A percentile compares a stretch with the other conserved stretches of the same genome.
phyloP scores from a whole-genome alignment of 2,797 vertebrate genomes.

The Holocentrus rufus region DNA sequence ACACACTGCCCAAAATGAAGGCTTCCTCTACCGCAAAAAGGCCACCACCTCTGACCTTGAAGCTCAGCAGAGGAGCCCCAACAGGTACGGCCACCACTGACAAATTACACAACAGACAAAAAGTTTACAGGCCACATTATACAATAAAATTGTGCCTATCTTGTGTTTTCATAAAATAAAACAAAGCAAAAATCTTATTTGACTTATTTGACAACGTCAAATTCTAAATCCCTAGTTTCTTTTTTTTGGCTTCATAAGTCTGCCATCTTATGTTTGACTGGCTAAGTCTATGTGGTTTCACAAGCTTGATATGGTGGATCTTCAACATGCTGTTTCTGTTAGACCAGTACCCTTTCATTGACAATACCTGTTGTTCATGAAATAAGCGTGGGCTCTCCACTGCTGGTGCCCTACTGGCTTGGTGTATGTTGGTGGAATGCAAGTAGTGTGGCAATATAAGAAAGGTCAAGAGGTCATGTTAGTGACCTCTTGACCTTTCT shows the following conservation, averaged over 20 bases:
- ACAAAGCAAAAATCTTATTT: neutral
- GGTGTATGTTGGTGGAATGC: no score
- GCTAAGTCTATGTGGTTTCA: no score
- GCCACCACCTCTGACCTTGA: slow-evolving; percentile 85
- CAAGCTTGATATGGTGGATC: no score
- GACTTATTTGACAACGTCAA: neutral
- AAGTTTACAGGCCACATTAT: neutral
- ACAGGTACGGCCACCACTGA: slow-evolving; percentile 82
- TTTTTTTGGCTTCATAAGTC: neutral
- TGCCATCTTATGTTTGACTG: no score
- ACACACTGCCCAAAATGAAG: slow-evolving; percentile 88
- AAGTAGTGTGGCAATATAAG: no score
- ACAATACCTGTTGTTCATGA: no score
- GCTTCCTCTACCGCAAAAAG: slow-evolving; percentile 90
- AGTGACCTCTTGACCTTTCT: no score
- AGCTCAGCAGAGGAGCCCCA: slow-evolving; percentile 89
- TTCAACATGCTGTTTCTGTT: no score
- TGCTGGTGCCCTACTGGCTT: no score
- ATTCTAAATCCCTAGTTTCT: neutral
- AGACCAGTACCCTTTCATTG: no score
- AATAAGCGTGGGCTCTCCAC: no score
- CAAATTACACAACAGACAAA: slow-evolving; percentile 9
- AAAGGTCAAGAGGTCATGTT: no score
- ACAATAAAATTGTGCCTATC: neutral
- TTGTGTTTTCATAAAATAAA: neutral